A percentile compares a stretch with the other conserved stretches of the same genome.
Conservation (phyloP, 23 tunicate species). For the Phallusia fumigata region DNA sequence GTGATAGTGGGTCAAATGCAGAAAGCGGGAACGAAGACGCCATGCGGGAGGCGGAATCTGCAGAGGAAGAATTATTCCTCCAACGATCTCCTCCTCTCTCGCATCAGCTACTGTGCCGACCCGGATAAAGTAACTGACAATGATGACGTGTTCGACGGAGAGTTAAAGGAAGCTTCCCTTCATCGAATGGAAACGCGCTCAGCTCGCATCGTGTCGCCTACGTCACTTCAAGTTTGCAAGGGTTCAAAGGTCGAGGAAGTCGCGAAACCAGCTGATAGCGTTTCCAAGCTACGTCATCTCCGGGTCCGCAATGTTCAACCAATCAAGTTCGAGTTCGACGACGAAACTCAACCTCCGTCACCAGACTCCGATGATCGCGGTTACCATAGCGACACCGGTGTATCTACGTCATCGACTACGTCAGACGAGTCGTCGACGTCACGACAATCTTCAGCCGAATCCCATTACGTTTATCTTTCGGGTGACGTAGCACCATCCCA, state of each 20-base stretch:
- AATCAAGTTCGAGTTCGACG: constrained; percentile 4
- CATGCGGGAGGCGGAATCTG: constrained; percentile 23
- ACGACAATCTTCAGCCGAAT: neutral
- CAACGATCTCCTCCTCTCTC: constrained; percentile 12
- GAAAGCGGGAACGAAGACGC: constrained; percentile 33
- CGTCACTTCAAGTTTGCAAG: neutral
- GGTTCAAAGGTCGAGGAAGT: neutral
- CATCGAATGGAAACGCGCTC: constrained; percentile 6
- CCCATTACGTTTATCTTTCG: neutral
- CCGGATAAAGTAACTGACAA: constrained; percentile 1
- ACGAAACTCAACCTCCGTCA: constrained; percentile 7
- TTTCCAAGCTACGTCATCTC: neutral
- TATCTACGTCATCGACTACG: constrained; percentile 9
- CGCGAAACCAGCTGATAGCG: neutral
- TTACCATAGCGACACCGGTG: constrained; percentile 26
- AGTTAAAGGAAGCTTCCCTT: neutral
- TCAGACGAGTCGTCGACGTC: neutral
- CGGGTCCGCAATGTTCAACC: neutral
- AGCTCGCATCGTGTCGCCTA: neutral
- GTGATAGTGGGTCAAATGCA: neutral
- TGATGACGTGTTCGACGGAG: constrained; percentile 29
- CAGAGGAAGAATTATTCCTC: constrained; percentile 29
- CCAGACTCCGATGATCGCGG: constrained; percentile 28
- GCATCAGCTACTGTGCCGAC: constrained; percentile 26
- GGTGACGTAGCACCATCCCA: constrained; percentile 6